phyloP scores from a whole-genome alignment of 2,888 invertebrate species.

The Ochlodes sylvanus region DNA sequence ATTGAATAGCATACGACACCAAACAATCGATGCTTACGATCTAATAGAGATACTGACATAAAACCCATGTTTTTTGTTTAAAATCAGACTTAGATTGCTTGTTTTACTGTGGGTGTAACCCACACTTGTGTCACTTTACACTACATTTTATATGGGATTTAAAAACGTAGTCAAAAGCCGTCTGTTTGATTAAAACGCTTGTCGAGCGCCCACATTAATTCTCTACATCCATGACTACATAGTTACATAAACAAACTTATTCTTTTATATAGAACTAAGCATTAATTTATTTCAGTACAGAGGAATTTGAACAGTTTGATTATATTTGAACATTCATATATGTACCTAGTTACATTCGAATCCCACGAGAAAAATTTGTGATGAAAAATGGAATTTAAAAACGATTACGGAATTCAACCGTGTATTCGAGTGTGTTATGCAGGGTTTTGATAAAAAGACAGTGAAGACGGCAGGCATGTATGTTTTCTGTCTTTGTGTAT shows the following conservation, averaged over 20 bases:
- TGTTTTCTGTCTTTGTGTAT: too few species aligned
- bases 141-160: constrained; percentile 25
- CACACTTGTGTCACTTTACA: constrained; percentile 33
- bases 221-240: neutral
- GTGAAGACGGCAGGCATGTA: too few species aligned
- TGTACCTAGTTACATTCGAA: too few species aligned
- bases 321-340: too few species aligned
- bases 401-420: too few species aligned
- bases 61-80: constrained; percentile 18
- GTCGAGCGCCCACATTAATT: constrained; percentile 6
- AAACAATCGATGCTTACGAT: neutral
- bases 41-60: constrained; percentile 14
- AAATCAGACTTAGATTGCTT: constrained; percentile 21
- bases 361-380: neutral
- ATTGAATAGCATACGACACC: too few species aligned
- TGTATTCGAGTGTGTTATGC: too few species aligned
- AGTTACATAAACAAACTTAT: neutral
- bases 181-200: constrained; percentile 16
- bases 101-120: constrained; percentile 28
- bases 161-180: constrained; percentile 1
- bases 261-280: neutral
- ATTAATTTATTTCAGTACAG: neutral
- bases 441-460: too few species aligned
- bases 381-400: neutral
- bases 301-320: too few species aligned